phyloP scores from a whole-genome alignment of 2,113 vertebrate genomes.

The Actinemys pallida region DNA sequence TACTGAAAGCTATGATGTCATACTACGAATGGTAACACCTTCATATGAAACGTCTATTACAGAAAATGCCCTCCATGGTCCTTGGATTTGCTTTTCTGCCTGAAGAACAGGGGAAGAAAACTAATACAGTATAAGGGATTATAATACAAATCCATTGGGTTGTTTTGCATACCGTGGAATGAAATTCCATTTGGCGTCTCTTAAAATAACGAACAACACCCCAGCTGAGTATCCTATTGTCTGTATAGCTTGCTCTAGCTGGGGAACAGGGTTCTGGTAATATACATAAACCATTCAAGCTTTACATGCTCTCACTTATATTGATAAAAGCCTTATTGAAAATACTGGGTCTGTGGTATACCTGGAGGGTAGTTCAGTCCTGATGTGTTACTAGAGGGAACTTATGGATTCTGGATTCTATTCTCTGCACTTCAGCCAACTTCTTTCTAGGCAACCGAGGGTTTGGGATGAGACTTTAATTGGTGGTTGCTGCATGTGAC shows the following conservation, averaged over 20 bases:
- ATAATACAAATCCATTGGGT: neutral
- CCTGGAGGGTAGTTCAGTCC: neutral
- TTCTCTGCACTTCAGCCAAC: neutral
- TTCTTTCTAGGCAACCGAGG: fast-evolving
- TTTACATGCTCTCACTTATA: too few relatives aligned
- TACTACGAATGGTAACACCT: fast-evolving
- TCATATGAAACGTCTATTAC: fast-evolving
- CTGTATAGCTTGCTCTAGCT: neutral
- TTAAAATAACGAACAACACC: neutral
- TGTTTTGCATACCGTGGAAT: neutral
- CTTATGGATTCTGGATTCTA: fast-evolving
- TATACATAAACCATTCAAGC: fast-evolving
- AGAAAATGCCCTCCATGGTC: fast-evolving
- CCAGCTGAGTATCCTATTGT: neutral
- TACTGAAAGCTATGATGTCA: neutral
- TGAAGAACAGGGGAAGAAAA: fast-evolving
- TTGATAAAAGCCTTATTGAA: neutral
- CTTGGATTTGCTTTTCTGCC: neutral
- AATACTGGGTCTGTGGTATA: neutral
- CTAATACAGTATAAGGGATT: fast-evolving
- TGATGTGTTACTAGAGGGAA: fast-evolving
- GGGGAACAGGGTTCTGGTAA: fast-evolving
- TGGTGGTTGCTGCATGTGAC: fast-evolving
- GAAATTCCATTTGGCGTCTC: neutral
- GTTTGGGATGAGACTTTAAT: neutral